phyloP scores from a whole-genome alignment of 1,140 invertebrate species.

The Saxidomus purpurata region DNA sequence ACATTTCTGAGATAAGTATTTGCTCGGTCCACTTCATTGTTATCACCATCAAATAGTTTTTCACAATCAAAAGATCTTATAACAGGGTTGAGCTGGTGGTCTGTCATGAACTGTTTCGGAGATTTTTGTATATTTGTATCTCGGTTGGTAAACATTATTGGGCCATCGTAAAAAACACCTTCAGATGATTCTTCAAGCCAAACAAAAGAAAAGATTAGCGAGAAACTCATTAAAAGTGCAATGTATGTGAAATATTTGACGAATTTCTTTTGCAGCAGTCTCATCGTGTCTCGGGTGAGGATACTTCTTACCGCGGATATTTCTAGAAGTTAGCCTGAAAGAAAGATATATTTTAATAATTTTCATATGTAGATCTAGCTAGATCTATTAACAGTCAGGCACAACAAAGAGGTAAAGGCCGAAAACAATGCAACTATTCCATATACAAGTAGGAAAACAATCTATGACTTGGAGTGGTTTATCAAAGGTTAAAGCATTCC shows the following conservation, averaged over 20 bases:
- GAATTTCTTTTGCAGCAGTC: not conserved
- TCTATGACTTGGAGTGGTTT: too few relatives aligned
- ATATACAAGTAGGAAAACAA: too few relatives aligned
- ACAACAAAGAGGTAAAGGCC: too few relatives aligned
- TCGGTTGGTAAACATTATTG: not conserved
- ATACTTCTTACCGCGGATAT: too few relatives aligned
- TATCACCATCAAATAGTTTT: slow-evolving; percentile 36
- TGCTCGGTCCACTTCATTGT: not conserved
- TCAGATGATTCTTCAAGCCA: slow-evolving; percentile 8
- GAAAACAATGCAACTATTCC: too few relatives aligned
- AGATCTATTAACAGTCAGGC: too few relatives aligned
- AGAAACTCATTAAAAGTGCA: not conserved
- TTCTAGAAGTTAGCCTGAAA: too few relatives aligned
- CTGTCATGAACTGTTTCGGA: not conserved
- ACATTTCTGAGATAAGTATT: not conserved
- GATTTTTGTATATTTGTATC: not conserved
- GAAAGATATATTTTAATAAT: too few relatives aligned
- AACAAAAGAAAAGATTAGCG: not conserved
- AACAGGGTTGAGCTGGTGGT: not conserved
- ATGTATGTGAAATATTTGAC: not conserved
- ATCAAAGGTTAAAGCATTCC: too few relatives aligned
- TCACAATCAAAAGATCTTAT: slow-evolving; percentile 14
- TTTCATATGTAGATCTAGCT: too few relatives aligned
- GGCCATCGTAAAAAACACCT: slow-evolving; percentile 14
- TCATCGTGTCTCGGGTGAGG: not conserved